These are phyloP conservation scores for Hemitrygon akajei DNA, from an alignment of 2,797 vertebrate species.

Conservation along the genomic window DNA sequence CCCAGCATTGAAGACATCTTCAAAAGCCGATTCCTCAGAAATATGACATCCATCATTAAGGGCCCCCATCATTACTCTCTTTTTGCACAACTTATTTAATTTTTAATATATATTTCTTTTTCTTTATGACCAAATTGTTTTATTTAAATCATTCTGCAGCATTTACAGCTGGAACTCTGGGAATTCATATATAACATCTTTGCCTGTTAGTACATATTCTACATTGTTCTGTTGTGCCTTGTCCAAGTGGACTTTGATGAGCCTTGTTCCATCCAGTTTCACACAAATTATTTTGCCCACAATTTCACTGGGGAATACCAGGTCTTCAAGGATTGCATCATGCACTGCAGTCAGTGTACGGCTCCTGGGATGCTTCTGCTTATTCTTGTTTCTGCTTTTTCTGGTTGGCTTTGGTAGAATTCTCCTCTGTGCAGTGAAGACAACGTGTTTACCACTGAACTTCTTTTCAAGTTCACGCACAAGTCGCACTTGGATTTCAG, in stretches of 20 bases:
- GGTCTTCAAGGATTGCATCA: conserved; percentile 91
- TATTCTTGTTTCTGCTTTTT: conserved; percentile 96
- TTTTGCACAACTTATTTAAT: too few species aligned
- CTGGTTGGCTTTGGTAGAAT: conserved; percentile 96
- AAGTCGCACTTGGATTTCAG: conserved; percentile 90
- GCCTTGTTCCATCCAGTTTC: conserved; percentile 89
- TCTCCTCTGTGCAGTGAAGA: conserved; percentile 95
- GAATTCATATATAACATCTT: conserved; percentile 97
- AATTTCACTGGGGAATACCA: conserved; percentile 95
- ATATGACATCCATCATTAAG: too few species aligned
- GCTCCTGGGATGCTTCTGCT: conserved; percentile 94
- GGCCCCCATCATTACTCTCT: too few species aligned
- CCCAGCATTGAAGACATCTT: too few species aligned
- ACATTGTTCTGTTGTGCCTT: conserved; percentile 98
- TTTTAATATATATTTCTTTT: too few species aligned
- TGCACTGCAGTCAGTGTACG: conserved; percentile 90
- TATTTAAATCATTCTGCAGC: conserved; percentile 73
- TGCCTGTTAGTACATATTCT: conserved; percentile 97
- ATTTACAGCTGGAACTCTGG: conserved; percentile 95
- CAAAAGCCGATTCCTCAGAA: too few species aligned
- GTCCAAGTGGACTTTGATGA: conserved; percentile 96
- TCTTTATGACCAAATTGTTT: conserved; percentile 57
- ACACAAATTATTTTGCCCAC: conserved; percentile 94
- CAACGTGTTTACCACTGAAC: conserved; percentile 96
- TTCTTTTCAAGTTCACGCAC: conserved; percentile 96